Base-by-base conservation (phyloP, 2,113 vertebrate genomes). In the Lampris megalopsis region DNA sequence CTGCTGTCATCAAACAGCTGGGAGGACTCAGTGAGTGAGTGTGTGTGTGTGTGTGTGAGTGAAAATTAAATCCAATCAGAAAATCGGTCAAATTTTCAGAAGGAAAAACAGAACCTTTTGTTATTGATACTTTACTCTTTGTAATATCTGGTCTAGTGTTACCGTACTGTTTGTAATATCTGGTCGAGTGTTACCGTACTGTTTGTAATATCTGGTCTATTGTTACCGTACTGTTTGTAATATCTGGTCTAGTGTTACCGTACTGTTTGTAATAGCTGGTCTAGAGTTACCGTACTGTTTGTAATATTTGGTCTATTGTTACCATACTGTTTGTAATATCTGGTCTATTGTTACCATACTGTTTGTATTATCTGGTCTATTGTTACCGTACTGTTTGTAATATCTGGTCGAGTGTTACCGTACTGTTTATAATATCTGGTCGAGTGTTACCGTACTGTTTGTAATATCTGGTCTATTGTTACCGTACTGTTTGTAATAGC, bases 1-100 rank as follows among this genome's bases (percentile, higher is more conserved):
- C 96, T 2, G 95, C 95, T 66, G 95, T 96, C 78, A 96, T 96
- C 91, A 96, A 96, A 59, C 96, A 96, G 86, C 92, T 96, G 73
- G 96, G 96, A 43, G 95, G 95, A 63, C 94, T 96, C 71, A 96
- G 96, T 96, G 92, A 93, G 95, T 91, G 10, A 10, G 42, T 9
- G 10, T 41, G 35, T 41, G 49, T 52, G 47, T 70, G 6, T 48
- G 24, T 24, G 24, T 24, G 24, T 24, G 24, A 24, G 24, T 24
- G 24, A 24, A 24, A 24, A 24, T 24, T 62, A 66, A 3, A 48
- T 68, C 47, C 40, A 41, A 5, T 6, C 1, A 6, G 10, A 6
- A 49, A 24, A 24, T 24, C 24, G 24, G 24, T 24, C 24, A 24
- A 24, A 24, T 24, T 24, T 24, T 24, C 24, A 24, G 24, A 24